Base-by-base conservation (phyloP, 2,113 vertebrate species). In the Pollimyrus isidori region DNA sequence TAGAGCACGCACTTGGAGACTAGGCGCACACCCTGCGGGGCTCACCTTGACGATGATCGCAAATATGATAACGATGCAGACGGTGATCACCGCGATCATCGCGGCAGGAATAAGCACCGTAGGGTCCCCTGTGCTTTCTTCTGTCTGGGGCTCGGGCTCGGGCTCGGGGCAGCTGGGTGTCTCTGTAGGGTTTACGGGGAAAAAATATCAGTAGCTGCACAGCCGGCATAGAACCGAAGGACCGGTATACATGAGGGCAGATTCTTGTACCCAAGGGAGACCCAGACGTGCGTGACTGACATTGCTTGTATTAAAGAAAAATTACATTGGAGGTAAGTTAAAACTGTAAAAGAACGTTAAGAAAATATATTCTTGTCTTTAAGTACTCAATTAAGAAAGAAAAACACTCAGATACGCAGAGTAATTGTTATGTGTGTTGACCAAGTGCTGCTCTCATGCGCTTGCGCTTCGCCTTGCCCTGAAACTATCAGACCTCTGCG, bases 21-120 rank as follows among this genome's bases (percentile, higher is more conserved):
- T 3, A 21, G 21, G 56, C 53, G 19, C 85, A 86, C 10, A 30
- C 46, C 13, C 2, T 1, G 15, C 10, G 23, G n/a, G 23, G 39
- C 87, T 88, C n/a, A 88, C 87, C 87, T 73, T 88, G 45, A 42
- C 35, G 21, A 62, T 88, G 62, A 73, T 2, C 6, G 62, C 17
- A 39, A 73, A 15, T n/a, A 73, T 48, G 87, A 87, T 17, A n/a
- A 26, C 39, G 45, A 88, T 48, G 62, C 10, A 15, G 62, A 88
- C 4, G 62, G 69, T 17, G 58, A 88, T 15, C 21, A 69, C 21
- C 35, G 42, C 45, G 7, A 69, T 69, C 21, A 73, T 5, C n/a
- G 62, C 45, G n/a, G 62, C 62, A 3, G 42, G 42, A 26, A 88
- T 21, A 11, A 88, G 39, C 21, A 49, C 19, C 15, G 53, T 46